Conservation (phyloP, 2,113 vertebrate genomes). For the Kryptolebias marmoratus region DNA sequence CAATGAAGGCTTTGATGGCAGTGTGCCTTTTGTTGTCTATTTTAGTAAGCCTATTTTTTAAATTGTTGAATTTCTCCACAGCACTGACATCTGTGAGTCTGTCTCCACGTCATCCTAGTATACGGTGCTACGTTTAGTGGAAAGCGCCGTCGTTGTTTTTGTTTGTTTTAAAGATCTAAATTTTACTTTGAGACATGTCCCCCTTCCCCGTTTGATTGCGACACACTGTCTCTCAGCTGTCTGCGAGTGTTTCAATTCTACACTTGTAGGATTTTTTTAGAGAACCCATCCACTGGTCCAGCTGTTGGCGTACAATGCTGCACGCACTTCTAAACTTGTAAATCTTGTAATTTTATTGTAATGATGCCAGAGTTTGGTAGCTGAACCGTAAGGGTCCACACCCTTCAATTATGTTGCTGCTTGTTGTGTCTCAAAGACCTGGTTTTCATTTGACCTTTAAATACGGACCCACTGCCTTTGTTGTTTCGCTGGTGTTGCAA, state of each 20-base stretch:
- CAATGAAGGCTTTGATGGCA: conserved; percentile 11
- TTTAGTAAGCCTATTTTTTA: conserved; percentile 47
- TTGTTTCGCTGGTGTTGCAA: conserved; percentile 36
- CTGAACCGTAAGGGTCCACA: conserved; percentile 59
- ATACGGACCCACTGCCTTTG: conserved; percentile 48
- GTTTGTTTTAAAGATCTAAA: background rate
- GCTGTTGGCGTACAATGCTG: conserved; percentile 18
- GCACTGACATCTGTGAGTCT: conserved; percentile 51
- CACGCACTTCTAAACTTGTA: background rate
- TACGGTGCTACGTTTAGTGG: conserved; percentile 24
- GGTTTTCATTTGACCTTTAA: conserved; percentile 53
- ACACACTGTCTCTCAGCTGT: conserved; percentile 6
- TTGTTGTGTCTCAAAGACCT: conserved; percentile 69
- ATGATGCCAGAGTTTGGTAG: conserved; percentile 59
- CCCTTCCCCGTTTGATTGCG: conserved; percentile 7
- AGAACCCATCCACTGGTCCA: background rate
- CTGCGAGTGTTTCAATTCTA: conserved; percentile 9
- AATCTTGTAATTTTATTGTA: conserved; percentile 38
- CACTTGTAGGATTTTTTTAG: background rate
- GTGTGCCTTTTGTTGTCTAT: conserved; percentile 22
- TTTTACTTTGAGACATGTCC: conserved; percentile 28
- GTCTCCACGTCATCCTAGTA: conserved; percentile 18
- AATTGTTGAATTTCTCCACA: conserved; percentile 47
- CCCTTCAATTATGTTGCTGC: conserved; percentile 67
- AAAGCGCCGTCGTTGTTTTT: background rate